These are phyloP conservation scores for Malacosoma neustria DNA, from an alignment of 2,888 invertebrate species.

Conservation along the genomic window DNA sequence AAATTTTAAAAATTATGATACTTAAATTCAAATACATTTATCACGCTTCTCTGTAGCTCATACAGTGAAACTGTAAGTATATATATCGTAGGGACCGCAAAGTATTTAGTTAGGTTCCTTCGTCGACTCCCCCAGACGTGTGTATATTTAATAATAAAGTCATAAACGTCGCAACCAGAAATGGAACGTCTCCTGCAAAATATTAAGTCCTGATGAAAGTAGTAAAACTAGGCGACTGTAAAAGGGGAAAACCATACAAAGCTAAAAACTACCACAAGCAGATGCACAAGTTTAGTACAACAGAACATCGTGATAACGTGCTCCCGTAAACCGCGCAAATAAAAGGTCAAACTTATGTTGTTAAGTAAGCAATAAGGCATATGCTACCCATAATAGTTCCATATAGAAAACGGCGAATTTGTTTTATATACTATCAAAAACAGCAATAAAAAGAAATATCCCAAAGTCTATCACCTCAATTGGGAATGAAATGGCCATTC, in stretches of 20 bases:
- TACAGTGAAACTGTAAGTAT: no score
- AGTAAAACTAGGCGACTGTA: slow-evolving; percentile 38
- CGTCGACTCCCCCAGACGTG: slow-evolving; percentile 27
- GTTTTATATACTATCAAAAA: slow-evolving; percentile 70
- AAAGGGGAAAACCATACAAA: slow-evolving; percentile 30
- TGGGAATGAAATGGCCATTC: slow-evolving; percentile 59
- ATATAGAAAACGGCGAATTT: slow-evolving; percentile 60
- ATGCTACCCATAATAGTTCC: slow-evolving; percentile 52
- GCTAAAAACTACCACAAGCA: slow-evolving; percentile 30
- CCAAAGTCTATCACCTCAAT: slow-evolving; percentile 64
- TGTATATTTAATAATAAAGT: slow-evolving; percentile 46
- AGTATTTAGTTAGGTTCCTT: slow-evolving; percentile 29
- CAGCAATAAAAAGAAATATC: slow-evolving; percentile 67
- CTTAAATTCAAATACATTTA: no score
- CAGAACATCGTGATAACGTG: slow-evolving; percentile 26
- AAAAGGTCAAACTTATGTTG: slow-evolving; percentile 49
- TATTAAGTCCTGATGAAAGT: slow-evolving; percentile 42
- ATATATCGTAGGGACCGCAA: no score
- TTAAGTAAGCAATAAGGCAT: slow-evolving; percentile 47
- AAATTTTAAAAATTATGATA: no score
- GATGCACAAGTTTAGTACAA: slow-evolving; percentile 34
- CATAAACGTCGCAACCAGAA: slow-evolving; percentile 41
- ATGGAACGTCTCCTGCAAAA: slow-evolving; percentile 39
- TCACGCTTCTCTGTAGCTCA: no score
- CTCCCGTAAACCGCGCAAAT: slow-evolving; percentile 31